Base-by-base conservation (phyloP, 2,888 invertebrate species). In the Ecliptopera silaceata region DNA sequence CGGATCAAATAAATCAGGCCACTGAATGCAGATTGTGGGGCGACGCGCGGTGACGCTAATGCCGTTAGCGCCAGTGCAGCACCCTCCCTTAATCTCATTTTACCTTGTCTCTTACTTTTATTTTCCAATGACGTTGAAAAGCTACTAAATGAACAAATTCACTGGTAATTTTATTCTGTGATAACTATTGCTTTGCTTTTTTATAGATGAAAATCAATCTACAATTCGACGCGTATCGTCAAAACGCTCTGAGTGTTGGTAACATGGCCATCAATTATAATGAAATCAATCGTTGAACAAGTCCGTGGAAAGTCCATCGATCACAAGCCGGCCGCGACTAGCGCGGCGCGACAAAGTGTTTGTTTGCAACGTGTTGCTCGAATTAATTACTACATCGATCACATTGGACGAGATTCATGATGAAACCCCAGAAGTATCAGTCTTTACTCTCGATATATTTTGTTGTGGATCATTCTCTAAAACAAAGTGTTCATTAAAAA, bases 311-410 rank as follows among this genome's bases (percentile, higher is more conserved):
- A 31, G n/a, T 42, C n/a, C 34, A 60, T 63, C 55, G 48, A 61
- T 63, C 63, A 63, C 56, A 63, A 63, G 61, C 48, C 32, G 41
- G 36, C 38, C 43, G 36, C 56, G 38, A 36, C 42, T 41, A 36
- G 34, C 50, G 22, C n/a, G 44, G 15, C 42, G 55, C 49, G 50
- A 49, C 57, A 45, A 57, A 53, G 48, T 54, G 64, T 58, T 56
- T 54, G 64, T 58, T 56, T 53, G 52, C 55, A 53, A 56, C 56
- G 59, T 61, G 63, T 59, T 59, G 65, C 59, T 39, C 32, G 36
- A 52, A 57, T 54, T 59, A 44, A 61, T 57, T 53, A 43, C 56
- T 15, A 13, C 47, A 59, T 63, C 63, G 46, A 53, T 61, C 65
- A 63, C 46, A 49, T 12, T 34, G 2, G 29, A 13, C 12, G 5